Evolutionary conservation across 2,797 vertebrate species (phyloP).

Genomic region (Diplodus sargus): DNA sequence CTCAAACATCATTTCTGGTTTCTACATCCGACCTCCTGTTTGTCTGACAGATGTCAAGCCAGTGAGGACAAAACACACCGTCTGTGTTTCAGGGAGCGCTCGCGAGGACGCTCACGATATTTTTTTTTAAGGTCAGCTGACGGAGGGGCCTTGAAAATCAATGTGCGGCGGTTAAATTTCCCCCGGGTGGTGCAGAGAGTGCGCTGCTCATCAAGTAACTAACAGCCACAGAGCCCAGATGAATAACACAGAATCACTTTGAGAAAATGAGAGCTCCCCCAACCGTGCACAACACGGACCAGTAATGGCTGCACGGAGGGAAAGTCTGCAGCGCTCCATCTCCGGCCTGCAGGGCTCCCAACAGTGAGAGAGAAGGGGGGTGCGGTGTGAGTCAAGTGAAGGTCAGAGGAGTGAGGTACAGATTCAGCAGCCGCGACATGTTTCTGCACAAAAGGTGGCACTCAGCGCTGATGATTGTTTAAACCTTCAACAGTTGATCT

Average conservation of each 20-base stretch:
- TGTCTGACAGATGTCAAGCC: neutral
- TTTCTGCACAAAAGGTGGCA: neutral
- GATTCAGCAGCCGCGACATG: neutral
- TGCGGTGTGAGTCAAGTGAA: slow-evolving; percentile 32
- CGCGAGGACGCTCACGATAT: slow-evolving; percentile 36
- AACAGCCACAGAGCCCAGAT: slow-evolving; percentile 57
- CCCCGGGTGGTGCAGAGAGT: slow-evolving; percentile 44
- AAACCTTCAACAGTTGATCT: neutral
- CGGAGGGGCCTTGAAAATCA: slow-evolving; percentile 63
- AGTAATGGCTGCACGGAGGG: slow-evolving; percentile 37
- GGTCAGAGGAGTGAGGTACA: slow-evolving; percentile 8
- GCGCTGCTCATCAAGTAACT: slow-evolving; percentile 68
- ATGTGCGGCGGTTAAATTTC: slow-evolving; percentile 69
- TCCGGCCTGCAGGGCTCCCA: slow-evolving; percentile 15
- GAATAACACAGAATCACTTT: slow-evolving; percentile 47
- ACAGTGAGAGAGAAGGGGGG: slow-evolving; percentile 10
- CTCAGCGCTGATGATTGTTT: neutral
- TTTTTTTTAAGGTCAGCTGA: slow-evolving; percentile 59
- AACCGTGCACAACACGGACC: slow-evolving; percentile 10
- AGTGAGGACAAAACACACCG: neutral
- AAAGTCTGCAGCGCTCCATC: neutral
- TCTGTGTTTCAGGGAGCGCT: slow-evolving; percentile 21
- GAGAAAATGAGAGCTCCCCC: slow-evolving; percentile 50
- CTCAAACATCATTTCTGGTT: neutral
- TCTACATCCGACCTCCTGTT: neutral